A percentile compares a stretch with the other conserved stretches of the same genome.
phyloP scores from a whole-genome alignment of 2,888 invertebrate species.

The Acholoe squamosa region DNA sequence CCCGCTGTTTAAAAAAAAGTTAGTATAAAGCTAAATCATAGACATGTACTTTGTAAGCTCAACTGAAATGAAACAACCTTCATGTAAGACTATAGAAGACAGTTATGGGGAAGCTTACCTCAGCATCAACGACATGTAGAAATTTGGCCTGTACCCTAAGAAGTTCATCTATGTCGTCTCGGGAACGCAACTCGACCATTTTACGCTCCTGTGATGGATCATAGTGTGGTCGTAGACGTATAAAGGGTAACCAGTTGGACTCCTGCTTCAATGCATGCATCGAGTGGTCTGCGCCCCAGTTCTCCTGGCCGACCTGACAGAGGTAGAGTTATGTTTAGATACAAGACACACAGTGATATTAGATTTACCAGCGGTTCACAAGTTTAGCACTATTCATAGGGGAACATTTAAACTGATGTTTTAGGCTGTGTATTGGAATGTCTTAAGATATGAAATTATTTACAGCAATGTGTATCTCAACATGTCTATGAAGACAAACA shows the following conservation, averaged over 20 bases:
- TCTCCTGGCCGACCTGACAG: conserved; percentile 73
- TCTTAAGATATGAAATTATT: too few species aligned
- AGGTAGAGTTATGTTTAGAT: neutral
- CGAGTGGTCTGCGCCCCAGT: conserved; percentile 79
- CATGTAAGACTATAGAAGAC: neutral
- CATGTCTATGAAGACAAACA: too few species aligned
- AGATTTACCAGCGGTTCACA: too few species aligned
- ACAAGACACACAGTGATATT: neutral
- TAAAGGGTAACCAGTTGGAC: conserved; percentile 80
- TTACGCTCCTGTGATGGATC: conserved; percentile 78
- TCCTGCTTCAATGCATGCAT: conserved; percentile 80
- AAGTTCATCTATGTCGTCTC: conserved; percentile 79
- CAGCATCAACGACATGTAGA: conserved; percentile 77
- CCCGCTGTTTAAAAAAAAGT: conserved; percentile 73
- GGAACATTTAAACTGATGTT: neutral
- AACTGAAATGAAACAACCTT: too few species aligned
- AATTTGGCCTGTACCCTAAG: conserved; percentile 79
- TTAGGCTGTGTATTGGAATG: too few species aligned
- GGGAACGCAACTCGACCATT: conserved; percentile 78
- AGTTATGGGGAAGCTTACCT: conserved; percentile 73
- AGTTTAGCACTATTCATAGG: neutral
- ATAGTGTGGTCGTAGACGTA: conserved; percentile 76
- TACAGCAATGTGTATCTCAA: too few species aligned
- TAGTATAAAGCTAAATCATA: neutral
- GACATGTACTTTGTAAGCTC: neutral